Evolutionary conservation across 2,113 vertebrate genomes (phyloP), one percentile per base, ranked within the genome.

Genomic region (Bujurquina vittata): DNA sequence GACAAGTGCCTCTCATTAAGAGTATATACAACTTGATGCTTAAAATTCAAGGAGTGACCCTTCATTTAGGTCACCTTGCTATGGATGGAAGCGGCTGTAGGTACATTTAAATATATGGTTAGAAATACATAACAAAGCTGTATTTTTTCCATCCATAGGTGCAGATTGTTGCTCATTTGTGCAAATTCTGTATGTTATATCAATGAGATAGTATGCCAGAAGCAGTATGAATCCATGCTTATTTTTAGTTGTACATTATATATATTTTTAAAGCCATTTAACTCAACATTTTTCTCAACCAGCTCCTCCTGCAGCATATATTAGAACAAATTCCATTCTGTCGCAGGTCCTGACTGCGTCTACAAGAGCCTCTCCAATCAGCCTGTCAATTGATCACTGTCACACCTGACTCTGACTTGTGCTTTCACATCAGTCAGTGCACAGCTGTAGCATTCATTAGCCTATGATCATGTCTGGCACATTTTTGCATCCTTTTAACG

Each of bases 321-420:
- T 46, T 80, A 7, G 43, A 75, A 55, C 22, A 18, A 29, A 5
- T 17, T 74, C 7, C 31, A 23, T n/a, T 46, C 9, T 22, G 35
- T 72, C 29, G 20, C 40, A 33, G 40, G 37, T 56, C 37, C 62
- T 52, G 63, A 33, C 29, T 54, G 67, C 26, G 23, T 57, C n/a
- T 35, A 58, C 31, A 58, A 3, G 54, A 77, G 29, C 31, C 40
- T 35, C 74, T 69, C 55, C 54, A 33, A n/a, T 31, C 61, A 63
- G 31, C 33, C 75, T 10, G 7, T 77, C 73, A 59, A 75, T 8
- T 23, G 7, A 15, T 55, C 18, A 15, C 29, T 49, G 56, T 82
- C 72, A 57, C 52, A 82, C 81, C 72, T 82, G 72, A 65, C 72
- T 62, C 75, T 81, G 60, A 83, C 74, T 31, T 7, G 31, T 15